These are phyloP conservation scores for Telenomus remus DNA, from an alignment of 1,140 invertebrate species.

Conservation along the genomic window DNA sequence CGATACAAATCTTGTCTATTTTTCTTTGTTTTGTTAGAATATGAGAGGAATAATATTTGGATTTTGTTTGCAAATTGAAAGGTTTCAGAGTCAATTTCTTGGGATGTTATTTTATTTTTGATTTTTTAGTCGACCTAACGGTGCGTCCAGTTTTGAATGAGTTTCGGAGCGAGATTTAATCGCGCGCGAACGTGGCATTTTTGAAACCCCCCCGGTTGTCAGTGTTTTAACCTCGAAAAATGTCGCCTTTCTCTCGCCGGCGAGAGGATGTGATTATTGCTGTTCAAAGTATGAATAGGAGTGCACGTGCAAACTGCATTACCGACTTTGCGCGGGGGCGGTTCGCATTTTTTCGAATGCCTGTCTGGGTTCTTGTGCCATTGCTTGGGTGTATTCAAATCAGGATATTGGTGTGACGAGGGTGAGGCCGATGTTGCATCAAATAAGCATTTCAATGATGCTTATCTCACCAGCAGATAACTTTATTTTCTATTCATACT, in stretches of 20 bases:
- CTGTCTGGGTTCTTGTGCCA: not conserved
- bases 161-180: not conserved
- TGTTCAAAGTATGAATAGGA: constrained; percentile 15
- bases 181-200: constrained; percentile 12
- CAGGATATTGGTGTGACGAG: constrained; percentile 17
- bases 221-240: constrained; percentile 50
- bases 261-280: constrained; percentile 33
- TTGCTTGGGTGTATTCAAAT: constrained; percentile 31
- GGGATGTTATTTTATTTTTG: no score
- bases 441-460: not conserved
- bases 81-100: no score
- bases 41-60: no score
- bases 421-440: constrained; percentile 15
- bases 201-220: constrained; percentile 42
- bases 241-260: constrained; percentile 37
- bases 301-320: constrained; percentile 42
- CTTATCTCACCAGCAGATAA: not conserved
- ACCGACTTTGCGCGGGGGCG: constrained; percentile 41
- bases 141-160: not conserved
- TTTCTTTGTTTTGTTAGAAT: no score
- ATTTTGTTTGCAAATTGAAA: no score
- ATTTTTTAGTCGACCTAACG: no score
- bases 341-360: constrained; percentile 27
- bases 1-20: not conserved
- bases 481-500: not conserved